Percentiles rank a stretch among this genome's conserved stretches.
phyloP scores from a whole-genome alignment of 2,797 vertebrate species.

The Uromys caudimaculatus region DNA sequence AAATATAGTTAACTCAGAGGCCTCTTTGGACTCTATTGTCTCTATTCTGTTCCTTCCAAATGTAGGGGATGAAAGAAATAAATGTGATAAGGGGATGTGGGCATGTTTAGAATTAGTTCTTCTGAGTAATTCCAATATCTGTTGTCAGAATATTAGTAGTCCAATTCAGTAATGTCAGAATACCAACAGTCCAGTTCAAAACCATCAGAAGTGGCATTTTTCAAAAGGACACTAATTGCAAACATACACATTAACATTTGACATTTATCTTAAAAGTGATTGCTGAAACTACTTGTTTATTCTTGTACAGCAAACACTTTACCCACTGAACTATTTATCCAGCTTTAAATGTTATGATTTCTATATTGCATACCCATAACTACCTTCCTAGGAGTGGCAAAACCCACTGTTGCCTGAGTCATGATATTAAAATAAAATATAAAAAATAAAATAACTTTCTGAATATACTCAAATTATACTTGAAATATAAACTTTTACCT shows the following conservation, averaged over 20 bases:
- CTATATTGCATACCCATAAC: neutral
- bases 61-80: neutral
- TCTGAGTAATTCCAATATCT: neutral
- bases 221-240: neutral
- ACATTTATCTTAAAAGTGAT: neutral
- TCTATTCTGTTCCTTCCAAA: neutral
- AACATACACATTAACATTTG: neutral
- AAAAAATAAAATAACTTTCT: neutral
- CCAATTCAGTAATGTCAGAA: neutral
- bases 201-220: neutral
- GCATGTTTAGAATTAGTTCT: neutral
- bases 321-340: neutral
- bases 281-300: neutral
- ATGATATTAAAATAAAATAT: neutral
- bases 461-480: neutral
- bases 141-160: neutral
- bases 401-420: neutral
- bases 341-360: neutral
- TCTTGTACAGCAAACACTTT: neutral
- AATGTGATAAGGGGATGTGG: neutral
- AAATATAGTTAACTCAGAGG: neutral
- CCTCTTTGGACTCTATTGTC: neutral
- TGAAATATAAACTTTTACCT: conserved; percentile 19
- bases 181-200: neutral
- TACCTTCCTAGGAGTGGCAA: neutral